Percentiles rank a stretch among this genome's conserved stretches.
Conservation (phyloP, 1,140 invertebrate species). For the Hyphantria cunea region DNA sequence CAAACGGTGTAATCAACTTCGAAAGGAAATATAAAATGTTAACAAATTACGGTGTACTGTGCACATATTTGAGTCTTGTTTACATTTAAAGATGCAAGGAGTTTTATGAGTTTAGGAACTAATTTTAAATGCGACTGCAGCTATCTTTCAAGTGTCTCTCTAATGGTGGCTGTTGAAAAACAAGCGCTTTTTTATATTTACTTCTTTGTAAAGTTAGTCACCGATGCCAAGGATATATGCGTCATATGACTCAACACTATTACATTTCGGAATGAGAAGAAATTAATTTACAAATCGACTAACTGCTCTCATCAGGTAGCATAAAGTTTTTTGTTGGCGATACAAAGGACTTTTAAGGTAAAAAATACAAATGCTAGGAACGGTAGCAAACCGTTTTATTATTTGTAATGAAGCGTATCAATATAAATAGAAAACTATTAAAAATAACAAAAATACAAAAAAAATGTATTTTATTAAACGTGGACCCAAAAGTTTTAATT, state of each 20-base stretch:
- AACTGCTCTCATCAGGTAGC: slow-evolving; percentile 66
- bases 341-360: slow-evolving; percentile 42
- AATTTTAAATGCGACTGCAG: slow-evolving; percentile 47
- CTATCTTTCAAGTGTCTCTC: slow-evolving; percentile 73
- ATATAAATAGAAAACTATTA: slow-evolving; percentile 76
- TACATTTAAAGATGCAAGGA: slow-evolving; percentile 7
- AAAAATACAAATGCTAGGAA: slow-evolving; percentile 55
- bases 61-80: slow-evolving; percentile 14
- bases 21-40: slow-evolving; percentile 34
- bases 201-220: slow-evolving; percentile 50
- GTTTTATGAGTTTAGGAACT: slow-evolving; percentile 19
- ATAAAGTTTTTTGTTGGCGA: slow-evolving; percentile 50
- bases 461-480: slow-evolving; percentile 46
- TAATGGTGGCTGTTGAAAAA: slow-evolving; percentile 72
- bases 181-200: slow-evolving; percentile 41
- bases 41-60: slow-evolving; percentile 4
- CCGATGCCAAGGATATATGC: slow-evolving; percentile 52
- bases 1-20: slow-evolving; percentile 23
- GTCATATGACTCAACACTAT: slow-evolving; percentile 72
- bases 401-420: slow-evolving; percentile 64
- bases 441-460: slow-evolving; percentile 50
- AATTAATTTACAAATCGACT: slow-evolving; percentile 71
- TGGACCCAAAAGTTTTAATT: slow-evolving; percentile 46
- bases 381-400: slow-evolving; percentile 72
- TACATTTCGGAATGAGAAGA: slow-evolving; percentile 60